phyloP scores from a whole-genome alignment of 2,888 invertebrate species.

The Merodon equestris region DNA sequence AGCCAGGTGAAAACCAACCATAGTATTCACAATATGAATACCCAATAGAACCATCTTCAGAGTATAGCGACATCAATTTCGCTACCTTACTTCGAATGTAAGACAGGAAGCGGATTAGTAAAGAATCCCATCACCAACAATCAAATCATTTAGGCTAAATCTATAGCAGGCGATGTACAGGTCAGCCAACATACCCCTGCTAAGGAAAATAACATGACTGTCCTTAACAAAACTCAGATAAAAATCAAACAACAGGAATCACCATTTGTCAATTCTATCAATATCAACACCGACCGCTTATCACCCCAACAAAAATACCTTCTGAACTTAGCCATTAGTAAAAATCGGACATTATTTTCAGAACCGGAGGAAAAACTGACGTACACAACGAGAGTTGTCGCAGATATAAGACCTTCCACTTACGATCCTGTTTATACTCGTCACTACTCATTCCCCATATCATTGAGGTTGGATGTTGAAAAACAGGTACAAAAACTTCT shows the following conservation, averaged over 20 bases:
- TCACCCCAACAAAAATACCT: constrained; percentile 1
- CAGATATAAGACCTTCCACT: constrained; percentile 44
- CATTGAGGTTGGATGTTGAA: constrained; percentile 41
- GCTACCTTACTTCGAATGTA: constrained; percentile 21
- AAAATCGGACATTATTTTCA: constrained; percentile 15
- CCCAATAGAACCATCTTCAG: not conserved
- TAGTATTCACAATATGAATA: not conserved
- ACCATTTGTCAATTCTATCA: too few relatives aligned
- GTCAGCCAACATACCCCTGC: constrained; percentile 36
- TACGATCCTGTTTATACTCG: constrained; percentile 40
- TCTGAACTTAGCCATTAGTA: constrained; percentile 2
- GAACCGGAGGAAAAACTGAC: constrained; percentile 47
- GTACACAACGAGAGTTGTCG: constrained; percentile 38
- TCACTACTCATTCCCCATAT: constrained; percentile 42
- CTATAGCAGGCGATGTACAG: constrained; percentile 38
- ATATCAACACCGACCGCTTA: too few relatives aligned
- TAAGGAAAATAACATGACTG: constrained; percentile 40
- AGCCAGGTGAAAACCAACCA: not conserved
- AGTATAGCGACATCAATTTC: constrained; percentile 20
- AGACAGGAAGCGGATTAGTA: constrained; percentile 19
- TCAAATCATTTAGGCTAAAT: constrained; percentile 45
- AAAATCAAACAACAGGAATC: too few relatives aligned
- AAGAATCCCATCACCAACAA: constrained; percentile 39
- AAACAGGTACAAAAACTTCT: constrained; percentile 33
- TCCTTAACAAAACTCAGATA: too few relatives aligned